phyloP scores from a whole-genome alignment of 1,140 invertebrate species.

The Mycetomoellerius zeteki region DNA sequence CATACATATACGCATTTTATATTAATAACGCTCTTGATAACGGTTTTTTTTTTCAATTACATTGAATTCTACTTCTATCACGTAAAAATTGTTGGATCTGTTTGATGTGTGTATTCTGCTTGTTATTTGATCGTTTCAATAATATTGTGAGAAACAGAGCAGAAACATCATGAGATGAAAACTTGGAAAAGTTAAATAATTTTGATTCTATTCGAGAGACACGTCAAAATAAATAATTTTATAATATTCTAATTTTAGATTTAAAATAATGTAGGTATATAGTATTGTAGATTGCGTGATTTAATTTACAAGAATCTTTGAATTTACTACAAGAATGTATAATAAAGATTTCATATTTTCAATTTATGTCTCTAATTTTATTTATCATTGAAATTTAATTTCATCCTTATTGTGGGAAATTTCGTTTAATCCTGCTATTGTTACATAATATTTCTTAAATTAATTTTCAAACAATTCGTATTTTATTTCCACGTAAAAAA shows the following conservation, averaged over 20 bases:
- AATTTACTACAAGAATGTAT: not conserved
- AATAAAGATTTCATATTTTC: not conserved
- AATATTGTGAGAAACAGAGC: not conserved
- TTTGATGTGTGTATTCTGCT: no score
- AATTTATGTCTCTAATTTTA: not conserved
- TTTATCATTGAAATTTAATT: not conserved
- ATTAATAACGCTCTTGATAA: not conserved
- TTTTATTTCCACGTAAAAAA: not conserved
- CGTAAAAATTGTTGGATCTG: no score
- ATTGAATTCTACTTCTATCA: not conserved
- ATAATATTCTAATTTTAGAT: not conserved
- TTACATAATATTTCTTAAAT: not conserved
- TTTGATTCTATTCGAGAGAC: not conserved
- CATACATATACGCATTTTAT: slow-evolving; percentile 5
- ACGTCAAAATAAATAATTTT: not conserved
- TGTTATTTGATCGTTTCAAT: not conserved
- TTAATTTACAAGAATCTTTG: not conserved
- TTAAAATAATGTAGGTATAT: not conserved
- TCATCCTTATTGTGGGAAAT: not conserved
- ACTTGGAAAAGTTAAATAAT: not conserved
- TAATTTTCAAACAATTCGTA: not conserved
- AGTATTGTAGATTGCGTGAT: not conserved
- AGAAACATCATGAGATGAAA: not conserved
- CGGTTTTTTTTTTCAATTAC: not conserved
- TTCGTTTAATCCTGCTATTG: not conserved